phyloP scores from a whole-genome alignment of 1,140 invertebrate genomes.

The Drosophila leontia region DNA sequence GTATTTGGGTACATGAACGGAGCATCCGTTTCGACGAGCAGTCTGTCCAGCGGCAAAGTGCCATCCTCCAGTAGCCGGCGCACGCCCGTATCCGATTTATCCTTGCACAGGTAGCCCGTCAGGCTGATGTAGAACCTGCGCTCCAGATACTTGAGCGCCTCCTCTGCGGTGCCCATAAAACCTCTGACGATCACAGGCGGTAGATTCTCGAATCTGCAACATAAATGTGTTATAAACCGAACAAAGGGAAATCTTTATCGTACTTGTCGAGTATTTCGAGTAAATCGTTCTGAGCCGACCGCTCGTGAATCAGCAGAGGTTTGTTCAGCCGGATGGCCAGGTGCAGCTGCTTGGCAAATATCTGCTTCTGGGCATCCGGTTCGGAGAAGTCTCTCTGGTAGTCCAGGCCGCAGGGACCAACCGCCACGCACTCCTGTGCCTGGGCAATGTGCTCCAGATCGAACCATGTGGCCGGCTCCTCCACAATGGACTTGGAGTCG shows the following conservation, averaged over 20 bases:
- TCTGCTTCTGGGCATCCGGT: constrained; percentile 92
- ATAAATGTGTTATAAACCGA: background rate
- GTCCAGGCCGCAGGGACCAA: constrained; percentile 97
- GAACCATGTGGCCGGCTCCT: constrained; percentile 89
- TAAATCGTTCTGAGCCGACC: constrained; percentile 94
- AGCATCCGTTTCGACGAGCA: constrained; percentile 96
- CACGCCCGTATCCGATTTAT: constrained; percentile 96
- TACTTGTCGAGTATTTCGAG: constrained; percentile 87
- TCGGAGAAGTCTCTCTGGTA: constrained; percentile 97
- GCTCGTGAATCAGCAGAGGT: constrained; percentile 96
- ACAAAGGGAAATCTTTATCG: background rate
- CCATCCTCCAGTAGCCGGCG: constrained; percentile 92
- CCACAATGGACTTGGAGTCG: constrained; percentile 96
- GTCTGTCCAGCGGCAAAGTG: constrained; percentile 91
- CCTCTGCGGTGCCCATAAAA: constrained; percentile 94
- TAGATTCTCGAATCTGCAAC: constrained; percentile 86
- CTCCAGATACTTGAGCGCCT: constrained; percentile 94
- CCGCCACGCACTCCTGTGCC: constrained; percentile 95
- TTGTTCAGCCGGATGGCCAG: constrained; percentile 94
- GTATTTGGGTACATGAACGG: constrained; percentile 99
- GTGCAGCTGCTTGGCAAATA: constrained; percentile 95
- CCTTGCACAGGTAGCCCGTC: constrained; percentile 89
- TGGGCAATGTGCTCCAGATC: constrained; percentile 90
- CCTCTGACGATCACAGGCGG: constrained; percentile 96
- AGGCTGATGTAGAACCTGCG: constrained; percentile 95